These are phyloP conservation scores for Aurelia aurita DNA, from an alignment of 30 jellyfish, hydroid and myxozoan genomes.

Conservation along the genomic window DNA sequence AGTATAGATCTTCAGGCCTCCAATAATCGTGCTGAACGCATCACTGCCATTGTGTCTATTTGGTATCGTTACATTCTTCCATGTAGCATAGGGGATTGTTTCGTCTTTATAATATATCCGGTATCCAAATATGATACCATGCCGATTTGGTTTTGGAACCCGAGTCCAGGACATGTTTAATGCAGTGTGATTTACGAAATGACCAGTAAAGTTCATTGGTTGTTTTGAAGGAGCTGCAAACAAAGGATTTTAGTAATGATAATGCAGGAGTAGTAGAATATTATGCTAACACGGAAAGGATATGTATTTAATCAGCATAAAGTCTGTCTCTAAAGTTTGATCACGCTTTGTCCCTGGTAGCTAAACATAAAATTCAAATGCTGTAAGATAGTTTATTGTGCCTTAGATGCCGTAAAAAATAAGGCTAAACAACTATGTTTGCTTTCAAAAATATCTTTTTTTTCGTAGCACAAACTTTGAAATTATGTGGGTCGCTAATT, in stretches of 20 bases:
- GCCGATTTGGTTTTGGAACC: constrained; percentile 6
- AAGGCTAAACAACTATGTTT: too few relatives aligned
- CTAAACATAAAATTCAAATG: too few relatives aligned
- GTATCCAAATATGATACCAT: constrained; percentile 48
- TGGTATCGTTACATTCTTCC: constrained; percentile 17
- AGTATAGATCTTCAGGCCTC: constrained; percentile 47
- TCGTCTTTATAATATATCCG: constrained; percentile 16
- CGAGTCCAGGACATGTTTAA: constrained; percentile 14
- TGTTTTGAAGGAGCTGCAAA: constrained; percentile 1
- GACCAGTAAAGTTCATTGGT: constrained; percentile 30
- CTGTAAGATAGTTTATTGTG: too few relatives aligned
- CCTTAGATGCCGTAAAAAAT: too few relatives aligned
- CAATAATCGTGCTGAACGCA: constrained; percentile 19
- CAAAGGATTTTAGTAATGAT: not conserved
- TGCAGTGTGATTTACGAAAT: constrained; percentile 5
- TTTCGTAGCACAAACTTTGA: too few relatives aligned
- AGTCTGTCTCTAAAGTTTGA: too few relatives aligned
- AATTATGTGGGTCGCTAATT: too few relatives aligned
- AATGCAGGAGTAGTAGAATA: too few relatives aligned
- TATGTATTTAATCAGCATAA: too few relatives aligned
- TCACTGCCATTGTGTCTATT: constrained; percentile 27
- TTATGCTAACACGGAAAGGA: too few relatives aligned
- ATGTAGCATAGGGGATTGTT: constrained; percentile 26
- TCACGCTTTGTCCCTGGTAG: too few relatives aligned
- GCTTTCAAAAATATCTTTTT: too few relatives aligned